A percentile compares a stretch with the other conserved stretches of the same genome.
Conservation (phyloP, 2,888 invertebrate genomes). For the Pammene aurita region DNA sequence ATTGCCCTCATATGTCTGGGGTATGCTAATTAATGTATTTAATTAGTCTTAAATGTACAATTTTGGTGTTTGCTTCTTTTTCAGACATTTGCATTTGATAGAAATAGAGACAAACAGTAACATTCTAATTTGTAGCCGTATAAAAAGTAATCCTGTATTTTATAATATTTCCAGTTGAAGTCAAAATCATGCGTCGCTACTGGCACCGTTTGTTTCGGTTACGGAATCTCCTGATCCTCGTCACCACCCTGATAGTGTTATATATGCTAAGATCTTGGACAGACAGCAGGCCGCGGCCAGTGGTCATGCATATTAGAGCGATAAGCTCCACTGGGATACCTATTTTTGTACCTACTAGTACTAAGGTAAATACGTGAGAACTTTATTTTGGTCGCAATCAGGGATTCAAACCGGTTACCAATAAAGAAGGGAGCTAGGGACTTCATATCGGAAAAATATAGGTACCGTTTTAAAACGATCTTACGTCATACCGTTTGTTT, state of each 20-base stretch:
- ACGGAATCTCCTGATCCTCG: conserved; percentile 62
- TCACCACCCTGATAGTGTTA: conserved; percentile 59
- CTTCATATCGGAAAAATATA: too few relatives aligned
- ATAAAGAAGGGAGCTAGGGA: too few relatives aligned
- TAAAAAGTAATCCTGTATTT: background rate
- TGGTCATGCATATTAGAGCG: conserved; percentile 39
- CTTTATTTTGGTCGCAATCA: background rate
- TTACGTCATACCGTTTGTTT: too few relatives aligned
- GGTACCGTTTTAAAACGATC: too few relatives aligned
- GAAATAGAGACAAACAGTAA: too few relatives aligned
- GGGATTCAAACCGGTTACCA: too few relatives aligned
- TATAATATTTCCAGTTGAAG: conserved; percentile 17
- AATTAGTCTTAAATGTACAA: too few relatives aligned
- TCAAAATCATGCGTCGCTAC: conserved; percentile 55
- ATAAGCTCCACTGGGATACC: conserved; percentile 38
- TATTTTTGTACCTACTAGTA: conserved; percentile 60
- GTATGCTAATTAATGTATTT: too few relatives aligned
- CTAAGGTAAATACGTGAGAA: conserved; percentile 58
- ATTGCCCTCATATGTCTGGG: too few relatives aligned
- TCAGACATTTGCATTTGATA: too few relatives aligned
- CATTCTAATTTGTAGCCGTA: too few relatives aligned
- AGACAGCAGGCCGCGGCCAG: conserved; percentile 45
- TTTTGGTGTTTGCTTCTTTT: too few relatives aligned
- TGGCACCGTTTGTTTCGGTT: conserved; percentile 60
- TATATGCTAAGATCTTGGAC: conserved; percentile 57